A percentile compares a stretch with the other conserved stretches of the same genome.
phyloP scores from a whole-genome alignment of 2,797 vertebrate species.

The Pipistrellus pipistrellus region DNA sequence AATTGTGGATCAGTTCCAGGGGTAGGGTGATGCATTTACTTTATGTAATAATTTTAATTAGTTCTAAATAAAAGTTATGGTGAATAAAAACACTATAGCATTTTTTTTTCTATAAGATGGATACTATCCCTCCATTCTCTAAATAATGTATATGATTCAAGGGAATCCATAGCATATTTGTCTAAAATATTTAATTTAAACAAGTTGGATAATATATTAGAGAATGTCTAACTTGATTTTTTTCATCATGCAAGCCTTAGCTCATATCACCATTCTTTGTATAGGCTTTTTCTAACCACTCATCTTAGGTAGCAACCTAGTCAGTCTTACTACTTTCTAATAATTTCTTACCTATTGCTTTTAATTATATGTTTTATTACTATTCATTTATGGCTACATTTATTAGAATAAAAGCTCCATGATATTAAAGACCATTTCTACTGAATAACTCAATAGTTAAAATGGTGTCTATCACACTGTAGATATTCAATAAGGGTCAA shows the following conservation, averaged over 20 bases:
- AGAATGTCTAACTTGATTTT: background rate
- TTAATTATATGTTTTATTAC: background rate
- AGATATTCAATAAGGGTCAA: background rate
- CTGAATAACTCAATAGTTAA: background rate
- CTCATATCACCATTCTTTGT: background rate
- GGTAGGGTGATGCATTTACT: background rate
- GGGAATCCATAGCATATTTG: background rate
- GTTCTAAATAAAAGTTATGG: background rate
- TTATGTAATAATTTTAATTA: background rate
- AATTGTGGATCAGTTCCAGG: background rate
- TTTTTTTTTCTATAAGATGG: background rate
- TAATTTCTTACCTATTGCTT: background rate
- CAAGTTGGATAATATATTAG: background rate
- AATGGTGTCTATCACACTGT: background rate
- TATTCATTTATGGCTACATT: background rate
- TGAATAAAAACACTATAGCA: background rate
- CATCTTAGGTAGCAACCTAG: no score
- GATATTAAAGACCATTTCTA: background rate
- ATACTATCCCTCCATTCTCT: background rate
- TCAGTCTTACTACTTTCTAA: background rate
- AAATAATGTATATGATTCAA: background rate
- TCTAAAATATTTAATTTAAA: background rate
- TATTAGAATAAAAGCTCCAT: background rate
- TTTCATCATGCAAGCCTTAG: background rate
- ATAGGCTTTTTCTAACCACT: background rate